Percentiles rank a stretch among this genome's conserved stretches.
These are phyloP conservation scores for Brenthis ino DNA, from an alignment of 2,888 invertebrate species.

Conservation along the genomic window DNA sequence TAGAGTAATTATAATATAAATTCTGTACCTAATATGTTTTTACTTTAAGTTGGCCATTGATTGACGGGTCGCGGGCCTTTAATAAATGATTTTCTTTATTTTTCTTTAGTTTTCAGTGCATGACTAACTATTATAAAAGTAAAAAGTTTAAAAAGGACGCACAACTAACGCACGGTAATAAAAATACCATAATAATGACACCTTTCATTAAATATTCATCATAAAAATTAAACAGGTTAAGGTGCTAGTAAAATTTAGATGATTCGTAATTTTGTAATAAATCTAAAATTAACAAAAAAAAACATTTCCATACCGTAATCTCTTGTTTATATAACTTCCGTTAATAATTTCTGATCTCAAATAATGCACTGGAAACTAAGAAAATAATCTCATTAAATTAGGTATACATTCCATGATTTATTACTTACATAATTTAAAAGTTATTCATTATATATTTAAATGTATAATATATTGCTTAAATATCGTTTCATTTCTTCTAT, in stretches of 20 bases:
- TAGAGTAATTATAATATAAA: conserved; percentile 40
- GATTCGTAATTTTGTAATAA: conserved; percentile 27
- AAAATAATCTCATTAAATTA: conserved; percentile 15
- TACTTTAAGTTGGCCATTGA: conserved; percentile 27
- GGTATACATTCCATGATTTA: conserved; percentile 35
- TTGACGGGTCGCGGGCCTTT: conserved; percentile 29
- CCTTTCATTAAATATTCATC: conserved; percentile 8
- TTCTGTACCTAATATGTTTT: conserved; percentile 21
- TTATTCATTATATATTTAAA: conserved; percentile 20
- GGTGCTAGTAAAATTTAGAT: conserved; percentile 34
- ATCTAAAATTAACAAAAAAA: conserved; percentile 6
- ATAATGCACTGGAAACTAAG: conserved; percentile 34
- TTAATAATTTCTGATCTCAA: neutral
- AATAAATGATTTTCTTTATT: conserved; percentile 14
- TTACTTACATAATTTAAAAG: conserved; percentile 27
- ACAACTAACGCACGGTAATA: conserved; percentile 4
- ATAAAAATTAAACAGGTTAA: conserved; percentile 18
- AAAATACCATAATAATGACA: conserved; percentile 18
- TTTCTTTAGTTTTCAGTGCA: conserved; percentile 36
- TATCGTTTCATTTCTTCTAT: neutral
- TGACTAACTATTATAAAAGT: neutral
- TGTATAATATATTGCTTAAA: conserved; percentile 21
- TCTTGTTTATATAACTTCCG: neutral
- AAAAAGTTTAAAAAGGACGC: neutral
- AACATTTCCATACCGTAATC: neutral